Evolutionary conservation across 2,113 vertebrate species (phyloP), one percentile per base, ranked within the genome.

Genomic region (Zonotrichia leucophrys): DNA sequence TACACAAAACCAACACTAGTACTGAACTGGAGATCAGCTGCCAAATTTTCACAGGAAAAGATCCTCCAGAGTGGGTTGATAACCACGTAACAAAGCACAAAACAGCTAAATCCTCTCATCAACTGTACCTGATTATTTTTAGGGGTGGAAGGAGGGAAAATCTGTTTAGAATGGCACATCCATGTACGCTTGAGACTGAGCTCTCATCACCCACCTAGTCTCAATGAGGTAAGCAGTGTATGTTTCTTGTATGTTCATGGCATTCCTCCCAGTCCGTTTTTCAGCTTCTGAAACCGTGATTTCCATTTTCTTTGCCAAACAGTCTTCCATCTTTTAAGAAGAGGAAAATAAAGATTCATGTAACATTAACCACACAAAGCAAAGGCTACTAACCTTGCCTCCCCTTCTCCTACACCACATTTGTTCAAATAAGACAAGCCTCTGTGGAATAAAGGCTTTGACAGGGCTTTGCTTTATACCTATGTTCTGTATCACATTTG

Each of bases 201-300:
- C 39, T 86, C 89, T 91, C 33, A 50, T 83, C 78, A 96, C 93
- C 81, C 91, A 99, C 99, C 99, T 98, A 52, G 99, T 99, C 96
- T 99, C 99, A 33, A 99, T 98, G 89, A 99, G 99, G 97, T 99
- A 99, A 84, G 99, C 99, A 3, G 99, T 99, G 78, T 99, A 99
- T 1, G 98, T 99, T 98, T 99, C 99, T 92, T 99, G 99, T 98
- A 99, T 99, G 96, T 99, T 99, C 96, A 99, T 96, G 11, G 99
- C 97, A 67, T 99, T 99, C 92, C 98, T 99, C 67, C 99, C 99
- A 27, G 98, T 99, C 82, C 99, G 97, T 77, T 99, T 99, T 96
- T 99, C 99, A 8, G 99, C 99, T 97, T 99, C 99, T 1, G 99
- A 98, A 62, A 99, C 98, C 30, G 97, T 98, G 93, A 99, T 99